Conservation (phyloP, 2,888 invertebrate genomes). For the Eledone cirrhosa region DNA sequence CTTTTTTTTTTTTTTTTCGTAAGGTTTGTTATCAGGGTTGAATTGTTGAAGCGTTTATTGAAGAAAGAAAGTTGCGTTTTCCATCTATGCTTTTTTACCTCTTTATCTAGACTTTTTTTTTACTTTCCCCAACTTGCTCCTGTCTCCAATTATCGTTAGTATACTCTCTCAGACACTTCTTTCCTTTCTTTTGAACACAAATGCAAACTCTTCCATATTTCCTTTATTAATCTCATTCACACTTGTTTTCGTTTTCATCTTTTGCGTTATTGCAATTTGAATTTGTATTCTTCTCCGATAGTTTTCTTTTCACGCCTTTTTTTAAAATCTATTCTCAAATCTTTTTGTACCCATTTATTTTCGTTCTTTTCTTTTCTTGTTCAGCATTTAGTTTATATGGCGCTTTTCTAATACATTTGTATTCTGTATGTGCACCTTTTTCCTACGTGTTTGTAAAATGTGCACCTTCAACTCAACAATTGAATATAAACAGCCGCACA, state of each 20-base stretch:
- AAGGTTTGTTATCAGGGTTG: constrained; percentile 20
- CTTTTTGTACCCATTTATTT: no score
- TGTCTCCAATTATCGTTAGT: not conserved
- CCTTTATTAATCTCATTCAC: not conserved
- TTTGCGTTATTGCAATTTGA: not conserved
- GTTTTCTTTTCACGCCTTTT: no score
- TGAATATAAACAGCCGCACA: no score
- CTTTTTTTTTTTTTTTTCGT: constrained; percentile 3
- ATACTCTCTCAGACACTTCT: not conserved
- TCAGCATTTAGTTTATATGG: no score
- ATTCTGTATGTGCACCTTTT: no score
- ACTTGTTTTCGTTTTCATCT: not conserved
- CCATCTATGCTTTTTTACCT: not conserved
- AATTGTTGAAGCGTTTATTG: constrained; percentile 22
- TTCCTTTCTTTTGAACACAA: not conserved
- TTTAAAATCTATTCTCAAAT: no score
- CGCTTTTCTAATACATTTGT: no score
- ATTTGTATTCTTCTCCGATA: no score
- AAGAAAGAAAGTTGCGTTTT: constrained; percentile 7
- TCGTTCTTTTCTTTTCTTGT: no score
- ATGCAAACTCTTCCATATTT: not conserved
- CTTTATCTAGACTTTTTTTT: not conserved
- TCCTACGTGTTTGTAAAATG: no score
- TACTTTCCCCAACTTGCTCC: not conserved
- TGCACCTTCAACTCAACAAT: no score